Base-by-base conservation (phyloP, 2,113 vertebrate genomes). In the Notiomystis cincta region DNA sequence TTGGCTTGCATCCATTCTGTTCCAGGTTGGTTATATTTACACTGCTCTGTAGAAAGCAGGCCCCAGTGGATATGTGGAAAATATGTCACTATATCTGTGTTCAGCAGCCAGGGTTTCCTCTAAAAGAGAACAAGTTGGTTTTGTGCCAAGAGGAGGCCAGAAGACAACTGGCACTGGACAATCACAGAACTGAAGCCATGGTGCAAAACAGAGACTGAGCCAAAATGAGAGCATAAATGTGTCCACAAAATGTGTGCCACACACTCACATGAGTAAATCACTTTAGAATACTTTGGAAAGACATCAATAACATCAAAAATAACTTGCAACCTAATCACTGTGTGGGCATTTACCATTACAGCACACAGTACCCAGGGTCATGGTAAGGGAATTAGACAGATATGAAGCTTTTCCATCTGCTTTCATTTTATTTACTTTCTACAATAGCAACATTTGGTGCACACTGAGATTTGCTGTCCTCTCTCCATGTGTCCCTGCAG, bases 21-120 rank as follows among this genome's bases (percentile, higher is more conserved):
- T 95, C 67, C 93, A 96, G 89, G 89, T 90, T 90, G 76, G 79
- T 86, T 93, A 44, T 93, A 85, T 95, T 90, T 95, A 94, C 75
- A 72, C 17, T 66, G 31, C 76, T 83, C 67, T 58, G 38, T 19
- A 93, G 67, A 92, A 90, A 90, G 91, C 76, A 93, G 71, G 37
- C 42, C 82, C 45, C 89, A 28, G 56, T 67, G 91, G 86, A 47
- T 90, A 89, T 51, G 80, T 78, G 76, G 82, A 90, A 97, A 90
- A 67, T 90, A 95, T 86, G 88, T 93, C 86, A 93, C 86, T 58
- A 81, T 93, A 92, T 95, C 80, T 78, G 64, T 70, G 71, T 62
- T 94, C 85, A 92, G 80, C 71, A 71, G 82, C 58, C 86, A 95
- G 76, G 13, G 47, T 58, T 93, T 93, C 82, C 82, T 95, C 71